Conservation (phyloP, 2,797 vertebrate species). For the Muscicapa striata region DNA sequence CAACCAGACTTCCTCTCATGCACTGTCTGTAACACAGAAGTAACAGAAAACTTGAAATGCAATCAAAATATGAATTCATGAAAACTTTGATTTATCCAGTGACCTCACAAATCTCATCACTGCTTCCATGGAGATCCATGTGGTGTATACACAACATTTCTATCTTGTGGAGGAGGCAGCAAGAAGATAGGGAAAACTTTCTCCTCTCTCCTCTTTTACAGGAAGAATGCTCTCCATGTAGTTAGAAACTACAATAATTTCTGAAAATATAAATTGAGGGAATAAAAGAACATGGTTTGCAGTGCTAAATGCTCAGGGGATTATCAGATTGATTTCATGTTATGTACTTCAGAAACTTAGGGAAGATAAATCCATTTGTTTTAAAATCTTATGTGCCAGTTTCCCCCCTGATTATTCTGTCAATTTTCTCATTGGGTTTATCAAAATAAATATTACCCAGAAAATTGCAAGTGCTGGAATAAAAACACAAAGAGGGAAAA, state of each 20-base stretch:
- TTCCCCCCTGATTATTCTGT: not conserved
- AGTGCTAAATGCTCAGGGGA: not conserved
- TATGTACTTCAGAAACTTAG: not conserved
- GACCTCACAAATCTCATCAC: not conserved
- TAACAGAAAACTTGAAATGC: not conserved
- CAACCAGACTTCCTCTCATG: not conserved
- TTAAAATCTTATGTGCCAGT: not conserved
- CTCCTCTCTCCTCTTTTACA: not conserved
- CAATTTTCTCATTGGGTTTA: not conserved
- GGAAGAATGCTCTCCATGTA: not conserved
- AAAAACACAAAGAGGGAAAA: not conserved
- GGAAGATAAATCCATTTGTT: not conserved
- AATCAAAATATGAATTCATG: not conserved
- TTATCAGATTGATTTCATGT: not conserved
- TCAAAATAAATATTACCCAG: not conserved
- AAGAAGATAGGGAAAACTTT: not conserved
- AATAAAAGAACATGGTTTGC: not conserved
- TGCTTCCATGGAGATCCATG: constrained; percentile 12
- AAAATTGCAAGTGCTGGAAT: not conserved
- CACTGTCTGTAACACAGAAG: not conserved
- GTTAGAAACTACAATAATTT: not conserved
- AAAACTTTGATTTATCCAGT: not conserved
- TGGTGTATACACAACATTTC: not conserved
- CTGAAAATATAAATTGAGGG: not conserved
- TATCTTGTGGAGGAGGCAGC: not conserved